Evolutionary conservation across 2,888 invertebrate genomes (phyloP), one percentile per base, ranked within the genome.

Genomic region (Mystacides longicornis): DNA sequence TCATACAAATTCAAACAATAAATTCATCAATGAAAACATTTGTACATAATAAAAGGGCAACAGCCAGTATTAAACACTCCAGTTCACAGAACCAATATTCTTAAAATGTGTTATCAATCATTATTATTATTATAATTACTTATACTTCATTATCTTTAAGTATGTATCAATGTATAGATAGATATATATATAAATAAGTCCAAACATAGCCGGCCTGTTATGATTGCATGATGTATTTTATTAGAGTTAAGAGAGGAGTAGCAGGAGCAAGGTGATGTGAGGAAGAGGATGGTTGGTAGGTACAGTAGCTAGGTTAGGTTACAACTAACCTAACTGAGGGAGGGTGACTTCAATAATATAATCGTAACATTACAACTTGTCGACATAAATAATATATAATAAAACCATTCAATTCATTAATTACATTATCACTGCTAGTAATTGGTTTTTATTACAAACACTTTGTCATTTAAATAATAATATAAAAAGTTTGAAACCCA

Each of bases 401-500:
- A 37, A 37, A 37, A 37, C 14, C 37, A 37, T 7, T 37, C 14
- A 3, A 7, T 7, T 7, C 3, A 7, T 37, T 7, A 3, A 37
- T 37, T 7, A 7, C 14, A 37, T 37, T 37, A 37, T 37, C 37
- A 37, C 37, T 37, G 37, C 37, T 37, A 37, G 37, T 37, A 37
- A 37, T 37, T 37, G 14, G 37, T 37, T 53, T 37, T 55, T 56
- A 54, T 58, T 58, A 50, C 45, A 59, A 58, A 61, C 60, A 55
- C 57, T 57, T 75, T 76, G 76, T 77, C 76, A 76, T 76, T 75
- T 75, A 75, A 75, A 75, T 71, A 74, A 67, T 75, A 37, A 37
- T 58, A 59, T 59, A 55, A 61, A 59, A 59, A 64, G 60, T 55
- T 58, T 60, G 61, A 60, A 59, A 59, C 60, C 58, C 62, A 23